A percentile compares a stretch with the other conserved stretches of the same genome.
These are phyloP conservation scores for Bellardia bayeri DNA, from an alignment of 2,888 invertebrate genomes.

Conservation along the genomic window DNA sequence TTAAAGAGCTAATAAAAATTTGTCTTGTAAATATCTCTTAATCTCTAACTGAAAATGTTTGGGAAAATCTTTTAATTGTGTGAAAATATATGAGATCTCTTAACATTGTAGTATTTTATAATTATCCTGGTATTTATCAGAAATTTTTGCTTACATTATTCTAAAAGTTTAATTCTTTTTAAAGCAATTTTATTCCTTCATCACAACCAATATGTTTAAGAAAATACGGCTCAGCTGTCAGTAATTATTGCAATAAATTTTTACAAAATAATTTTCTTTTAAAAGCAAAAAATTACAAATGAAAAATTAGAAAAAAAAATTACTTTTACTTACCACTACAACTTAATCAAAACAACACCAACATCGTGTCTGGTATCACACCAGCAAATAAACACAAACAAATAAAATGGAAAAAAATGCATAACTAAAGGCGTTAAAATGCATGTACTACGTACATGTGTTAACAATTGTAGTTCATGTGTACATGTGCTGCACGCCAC, in stretches of 20 bases:
- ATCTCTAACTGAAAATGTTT: too few species aligned
- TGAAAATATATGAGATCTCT: too few species aligned
- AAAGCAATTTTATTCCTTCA: too few species aligned
- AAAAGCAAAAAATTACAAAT: not conserved
- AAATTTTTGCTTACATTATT: too few species aligned
- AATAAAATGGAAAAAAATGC: not conserved
- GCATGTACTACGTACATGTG: conserved; percentile 54
- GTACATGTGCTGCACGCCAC: conserved; percentile 5
- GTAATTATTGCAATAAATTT: conserved; percentile 43
- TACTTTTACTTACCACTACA: conserved; percentile 1
- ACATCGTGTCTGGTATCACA: conserved; percentile 54
- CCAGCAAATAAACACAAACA: conserved; percentile 24
- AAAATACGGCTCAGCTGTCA: conserved; percentile 13
- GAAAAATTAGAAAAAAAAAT: not conserved
- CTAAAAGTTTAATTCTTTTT: too few species aligned
- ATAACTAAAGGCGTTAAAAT: conserved; percentile 66
- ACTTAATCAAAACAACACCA: conserved; percentile 55
- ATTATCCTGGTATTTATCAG: too few species aligned
- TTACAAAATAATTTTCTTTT: not conserved
- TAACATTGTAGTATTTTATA: too few species aligned
- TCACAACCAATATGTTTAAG: too few species aligned
- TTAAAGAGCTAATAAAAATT: too few species aligned
- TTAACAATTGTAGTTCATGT: conserved; percentile 54
- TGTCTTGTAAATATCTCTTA: too few species aligned
- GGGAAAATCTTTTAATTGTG: too few species aligned